phyloP scores from a whole-genome alignment of 1,140 invertebrate genomes.

The Brachionus manjavacas region DNA sequence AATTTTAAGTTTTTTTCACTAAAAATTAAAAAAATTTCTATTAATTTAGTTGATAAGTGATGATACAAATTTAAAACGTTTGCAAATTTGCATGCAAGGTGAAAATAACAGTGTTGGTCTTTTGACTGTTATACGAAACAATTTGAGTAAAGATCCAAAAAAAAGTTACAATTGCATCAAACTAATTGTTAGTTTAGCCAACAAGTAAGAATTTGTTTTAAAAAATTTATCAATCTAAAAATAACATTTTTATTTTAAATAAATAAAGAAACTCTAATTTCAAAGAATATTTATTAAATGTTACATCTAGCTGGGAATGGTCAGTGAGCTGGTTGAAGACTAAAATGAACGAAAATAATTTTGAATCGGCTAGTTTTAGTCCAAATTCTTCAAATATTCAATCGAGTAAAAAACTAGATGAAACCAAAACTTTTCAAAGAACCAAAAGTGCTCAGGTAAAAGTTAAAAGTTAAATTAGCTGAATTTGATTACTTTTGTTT shows the following conservation, averaged over 20 bases:
- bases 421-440: slow-evolving; percentile 60
- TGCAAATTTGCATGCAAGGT: slow-evolving; percentile 58
- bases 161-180: slow-evolving; percentile 60
- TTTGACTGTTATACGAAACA: not conserved
- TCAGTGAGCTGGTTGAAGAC: slow-evolving; percentile 60
- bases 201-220: slow-evolving; percentile 48
- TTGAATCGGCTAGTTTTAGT: not conserved
- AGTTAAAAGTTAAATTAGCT: not conserved
- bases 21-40: too few species aligned
- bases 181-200: slow-evolving; percentile 57
- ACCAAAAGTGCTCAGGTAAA: slow-evolving; percentile 60
- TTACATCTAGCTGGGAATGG: slow-evolving; percentile 60
- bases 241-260: too few species aligned
- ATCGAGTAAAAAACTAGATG: slow-evolving; percentile 54
- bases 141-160: slow-evolving; percentile 4
- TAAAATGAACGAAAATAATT: slow-evolving; percentile 48
- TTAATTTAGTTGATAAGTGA: slow-evolving; percentile 54
- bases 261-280: slow-evolving; percentile 44
- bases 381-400: slow-evolving; percentile 49
- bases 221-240: not conserved
- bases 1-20: too few species aligned
- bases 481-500: too few species aligned
- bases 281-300: slow-evolving; percentile 58
- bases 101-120: slow-evolving; percentile 34
- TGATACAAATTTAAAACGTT: slow-evolving; percentile 52